Conservation (phyloP, 2,797 vertebrate genomes). For the Sebastiscus albofasciatus region DNA sequence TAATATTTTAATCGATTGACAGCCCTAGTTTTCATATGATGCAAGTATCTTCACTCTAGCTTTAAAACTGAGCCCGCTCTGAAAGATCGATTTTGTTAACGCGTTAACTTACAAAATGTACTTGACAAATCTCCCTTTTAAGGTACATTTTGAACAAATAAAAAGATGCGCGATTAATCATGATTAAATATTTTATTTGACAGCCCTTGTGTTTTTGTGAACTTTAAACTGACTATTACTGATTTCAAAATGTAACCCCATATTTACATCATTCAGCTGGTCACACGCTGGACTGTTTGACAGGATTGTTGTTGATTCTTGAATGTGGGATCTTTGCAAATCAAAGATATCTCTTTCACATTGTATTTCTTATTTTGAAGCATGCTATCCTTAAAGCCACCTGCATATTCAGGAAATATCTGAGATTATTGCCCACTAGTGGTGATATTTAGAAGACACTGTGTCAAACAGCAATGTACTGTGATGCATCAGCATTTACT, state of each 20-base stretch:
- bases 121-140: too few species aligned
- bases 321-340: neutral
- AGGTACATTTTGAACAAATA: too few species aligned
- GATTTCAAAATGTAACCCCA: neutral
- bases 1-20: neutral
- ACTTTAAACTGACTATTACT: neutral
- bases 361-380: neutral
- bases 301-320: neutral
- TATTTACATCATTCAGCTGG: neutral
- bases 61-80: too few species aligned
- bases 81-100: too few species aligned
- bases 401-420: neutral
- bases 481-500: neutral
- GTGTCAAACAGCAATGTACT: neutral
- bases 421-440: neutral
- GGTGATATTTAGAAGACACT: neutral
- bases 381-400: neutral
- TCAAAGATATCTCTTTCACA: neutral
- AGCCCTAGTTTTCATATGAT: neutral
- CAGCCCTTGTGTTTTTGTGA: neutral
- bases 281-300: neutral
- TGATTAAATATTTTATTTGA: neutral
- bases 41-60: too few species aligned
- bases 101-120: too few species aligned
- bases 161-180: rapidly evolving